These are phyloP conservation scores for Nomada hirtipes DNA, from an alignment of 2,888 invertebrate species.

Conservation along the genomic window DNA sequence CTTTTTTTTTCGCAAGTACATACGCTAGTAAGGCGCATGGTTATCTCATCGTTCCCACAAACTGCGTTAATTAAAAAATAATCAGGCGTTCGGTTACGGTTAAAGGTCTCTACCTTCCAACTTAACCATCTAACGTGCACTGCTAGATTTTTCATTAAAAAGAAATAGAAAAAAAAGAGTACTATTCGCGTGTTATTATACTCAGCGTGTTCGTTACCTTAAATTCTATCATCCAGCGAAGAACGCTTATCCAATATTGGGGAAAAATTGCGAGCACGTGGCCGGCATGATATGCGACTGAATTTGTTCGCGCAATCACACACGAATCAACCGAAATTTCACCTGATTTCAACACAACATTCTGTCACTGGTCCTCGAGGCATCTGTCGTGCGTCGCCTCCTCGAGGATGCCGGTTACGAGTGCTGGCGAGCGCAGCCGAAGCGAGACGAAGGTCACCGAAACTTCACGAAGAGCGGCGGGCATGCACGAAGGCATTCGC, in stretches of 20 bases:
- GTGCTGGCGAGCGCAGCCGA: constrained; percentile 49
- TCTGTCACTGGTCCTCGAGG: constrained; percentile 63
- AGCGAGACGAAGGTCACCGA: constrained; percentile 55
- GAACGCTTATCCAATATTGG: constrained; percentile 30
- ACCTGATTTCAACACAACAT: constrained; percentile 57
- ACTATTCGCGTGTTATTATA: constrained; percentile 9
- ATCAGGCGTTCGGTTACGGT: not conserved
- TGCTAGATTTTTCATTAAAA: constrained; percentile 23
- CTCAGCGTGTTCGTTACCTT: constrained; percentile 31
- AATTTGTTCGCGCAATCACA: constrained; percentile 34
- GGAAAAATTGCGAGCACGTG: constrained; percentile 7
- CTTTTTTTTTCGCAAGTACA: constrained; percentile 8
- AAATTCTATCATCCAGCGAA: not conserved
- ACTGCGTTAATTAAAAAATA: not conserved
- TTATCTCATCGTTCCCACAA: not conserved
- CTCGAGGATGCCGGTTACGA: constrained; percentile 67
- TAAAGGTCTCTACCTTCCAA: not conserved
- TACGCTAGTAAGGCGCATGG: not conserved
- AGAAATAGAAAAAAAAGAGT: not conserved
- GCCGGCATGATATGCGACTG: constrained; percentile 29
- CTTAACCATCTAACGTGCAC: not conserved
- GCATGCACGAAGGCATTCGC: constrained; percentile 50
- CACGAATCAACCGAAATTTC: constrained; percentile 52
- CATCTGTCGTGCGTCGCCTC: constrained; percentile 62
- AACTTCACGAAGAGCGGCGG: constrained; percentile 39